Conservation (phyloP, 2,113 vertebrate species). For the Fregetta grallaria region DNA sequence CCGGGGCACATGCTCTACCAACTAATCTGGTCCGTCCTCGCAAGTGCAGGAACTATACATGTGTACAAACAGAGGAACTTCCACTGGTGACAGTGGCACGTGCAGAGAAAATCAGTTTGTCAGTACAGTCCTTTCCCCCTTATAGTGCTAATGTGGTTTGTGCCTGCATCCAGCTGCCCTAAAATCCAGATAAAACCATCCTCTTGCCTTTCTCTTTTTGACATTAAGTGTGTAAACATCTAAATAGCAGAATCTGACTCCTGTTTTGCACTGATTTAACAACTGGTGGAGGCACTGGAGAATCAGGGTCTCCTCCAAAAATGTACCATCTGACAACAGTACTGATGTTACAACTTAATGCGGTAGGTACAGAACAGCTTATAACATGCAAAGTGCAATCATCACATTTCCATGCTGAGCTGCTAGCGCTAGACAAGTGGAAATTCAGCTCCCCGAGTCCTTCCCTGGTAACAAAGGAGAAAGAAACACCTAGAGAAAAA, state of each 20-base stretch:
- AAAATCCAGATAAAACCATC: background rate
- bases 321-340: background rate
- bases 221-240: background rate
- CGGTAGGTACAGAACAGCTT: background rate
- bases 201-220: background rate
- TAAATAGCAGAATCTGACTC: background rate
- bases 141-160: background rate
- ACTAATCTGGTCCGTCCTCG: background rate
- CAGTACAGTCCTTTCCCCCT: background rate
- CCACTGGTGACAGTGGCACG: background rate
- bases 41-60: background rate
- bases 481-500: conserved; percentile 9
- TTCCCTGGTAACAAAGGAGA: background rate
- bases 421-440: background rate
- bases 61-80: background rate
- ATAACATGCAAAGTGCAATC: background rate
- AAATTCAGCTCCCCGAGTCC: background rate
- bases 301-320: background rate
- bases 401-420: background rate
- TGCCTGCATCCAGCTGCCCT: background rate
- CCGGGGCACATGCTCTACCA: no score
- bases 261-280: background rate
- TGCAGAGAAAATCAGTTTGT: background rate
- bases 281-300: background rate
- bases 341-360: background rate